Base-by-base conservation (phyloP, 2,113 vertebrate genomes). In the Maccullochella peelii region DNA sequence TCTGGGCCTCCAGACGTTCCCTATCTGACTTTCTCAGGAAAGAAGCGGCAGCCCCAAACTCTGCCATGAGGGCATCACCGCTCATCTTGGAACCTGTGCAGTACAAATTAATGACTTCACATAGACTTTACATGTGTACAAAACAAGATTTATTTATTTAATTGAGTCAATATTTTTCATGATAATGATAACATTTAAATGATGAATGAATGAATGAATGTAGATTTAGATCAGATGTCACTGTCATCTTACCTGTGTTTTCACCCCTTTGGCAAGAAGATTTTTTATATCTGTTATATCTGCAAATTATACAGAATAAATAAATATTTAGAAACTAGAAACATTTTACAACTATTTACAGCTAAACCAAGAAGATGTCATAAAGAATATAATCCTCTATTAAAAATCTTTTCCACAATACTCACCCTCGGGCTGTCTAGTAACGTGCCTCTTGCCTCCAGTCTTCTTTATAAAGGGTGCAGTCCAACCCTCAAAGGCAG, bases 341-440 rank as follows among this genome's bases (percentile, higher is more conserved):
- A 25, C 40, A 47, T 3, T 4, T 47, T 33, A 27, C 10, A 15
- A 30, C 12, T 50, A 33, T 69, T 30, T n/a, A 44, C 14, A 52
- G 27, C 38, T 71, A n/a, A 70, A 54, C 68, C n/a, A 52, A 54
- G 5, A 25, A 50, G 47, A 70, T 14, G 27, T 21, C 44, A 20
- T 50, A 6, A 21, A 69, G 25, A 23, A 36, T 66, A 42, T 15
- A 66, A 42, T 12, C 6, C 5, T 62, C 2, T 42, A 12, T 23
- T 40, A 3, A 40, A 65, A 40, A 65, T 65, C 21, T 47, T 44
- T 30, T 49, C 16, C 25, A 20, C 2, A 16, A n/a, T 72, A 72
- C 69, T 72, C 69, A 72, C 69, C 69, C 69, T 72, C 69, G 25
- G 47, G 50, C 69, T 57, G 52, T 55, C 50, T 25, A 23, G n/a